Percentiles rank a stretch among this genome's conserved stretches.
phyloP scores from a whole-genome alignment of 2,888 invertebrate genomes.

The Carterocephalus palaemon region DNA sequence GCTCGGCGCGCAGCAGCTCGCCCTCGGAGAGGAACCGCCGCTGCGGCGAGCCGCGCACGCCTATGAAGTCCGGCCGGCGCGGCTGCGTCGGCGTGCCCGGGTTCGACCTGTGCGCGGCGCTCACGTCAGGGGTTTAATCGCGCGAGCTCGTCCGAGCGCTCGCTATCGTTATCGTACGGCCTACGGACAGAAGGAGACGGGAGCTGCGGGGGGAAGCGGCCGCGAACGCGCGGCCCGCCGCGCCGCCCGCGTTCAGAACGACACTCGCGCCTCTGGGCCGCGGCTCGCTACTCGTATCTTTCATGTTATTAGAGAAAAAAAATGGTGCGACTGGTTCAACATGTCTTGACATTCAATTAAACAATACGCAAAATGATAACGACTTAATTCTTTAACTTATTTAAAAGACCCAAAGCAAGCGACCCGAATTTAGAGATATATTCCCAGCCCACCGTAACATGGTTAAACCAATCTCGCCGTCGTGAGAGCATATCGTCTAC shows the following conservation, averaged over 20 bases:
- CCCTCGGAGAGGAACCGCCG: constrained; percentile 90
- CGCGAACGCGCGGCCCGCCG: constrained; percentile 49
- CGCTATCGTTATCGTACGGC: constrained; percentile 77
- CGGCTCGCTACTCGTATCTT: background rate
- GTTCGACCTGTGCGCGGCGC: constrained; percentile 87
- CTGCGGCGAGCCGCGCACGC: constrained; percentile 86
- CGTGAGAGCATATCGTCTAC: constrained; percentile 11
- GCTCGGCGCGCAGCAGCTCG: constrained; percentile 86
- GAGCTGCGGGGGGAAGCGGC: constrained; percentile 76
- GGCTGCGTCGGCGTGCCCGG: constrained; percentile 95
- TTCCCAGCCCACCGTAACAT: constrained; percentile 29
- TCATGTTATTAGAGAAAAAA: background rate
- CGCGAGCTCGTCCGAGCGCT: constrained; percentile 77
- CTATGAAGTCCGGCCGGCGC: constrained; percentile 92
- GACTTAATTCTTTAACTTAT: too few species aligned
- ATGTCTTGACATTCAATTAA: constrained; percentile 6
- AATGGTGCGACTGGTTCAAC: constrained; percentile 27
- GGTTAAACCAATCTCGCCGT: constrained; percentile 32
- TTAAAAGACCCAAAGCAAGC: constrained; percentile 15
- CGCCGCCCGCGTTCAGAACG: constrained; percentile 53
- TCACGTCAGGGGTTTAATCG: constrained; percentile 77
- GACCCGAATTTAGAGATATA: constrained; percentile 5
- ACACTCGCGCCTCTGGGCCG: background rate
- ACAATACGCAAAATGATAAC: background rate
- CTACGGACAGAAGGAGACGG: constrained; percentile 79